phyloP scores from a whole-genome alignment of 2,113 vertebrate species.

The Clinocottus analis region DNA sequence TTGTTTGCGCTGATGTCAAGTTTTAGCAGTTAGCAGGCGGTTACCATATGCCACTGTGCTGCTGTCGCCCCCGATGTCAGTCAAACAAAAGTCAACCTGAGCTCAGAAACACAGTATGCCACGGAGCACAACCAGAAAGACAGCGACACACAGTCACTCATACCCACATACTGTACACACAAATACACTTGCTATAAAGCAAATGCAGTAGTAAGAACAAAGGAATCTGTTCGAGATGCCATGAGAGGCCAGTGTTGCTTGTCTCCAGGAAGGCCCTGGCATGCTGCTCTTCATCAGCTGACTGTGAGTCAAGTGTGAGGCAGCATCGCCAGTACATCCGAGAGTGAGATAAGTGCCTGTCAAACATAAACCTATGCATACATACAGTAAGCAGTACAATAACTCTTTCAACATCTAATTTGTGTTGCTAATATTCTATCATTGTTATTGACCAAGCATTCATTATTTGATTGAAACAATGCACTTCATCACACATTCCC shows the following conservation, averaged over 20 bases:
- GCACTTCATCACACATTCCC: no score
- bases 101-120: constrained; percentile 60
- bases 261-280: constrained; percentile 12
- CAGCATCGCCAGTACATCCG: constrained; percentile 25
- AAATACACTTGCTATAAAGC: constrained; percentile 3
- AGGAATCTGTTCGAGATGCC: not conserved
- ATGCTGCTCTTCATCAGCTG: constrained; percentile 26
- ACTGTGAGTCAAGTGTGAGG: no score
- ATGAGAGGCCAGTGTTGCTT: constrained; percentile 5
- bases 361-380: not conserved
- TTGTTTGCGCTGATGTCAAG: constrained; percentile 86
- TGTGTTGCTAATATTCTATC: not conserved
- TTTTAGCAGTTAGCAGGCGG: constrained; percentile 80
- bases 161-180: constrained; percentile 33
- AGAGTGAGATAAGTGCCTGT: constrained; percentile 23
- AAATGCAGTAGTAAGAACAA: constrained; percentile 35
- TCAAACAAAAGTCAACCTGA: constrained; percentile 78
- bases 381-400: not conserved
- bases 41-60: constrained; percentile 83
- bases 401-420: not conserved
- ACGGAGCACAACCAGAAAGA: constrained; percentile 37
- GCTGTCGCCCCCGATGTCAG: constrained; percentile 80
- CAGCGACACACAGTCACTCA: constrained; percentile 33
- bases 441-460: not conserved
- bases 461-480: not conserved